These are phyloP conservation scores for Drosophila chauvacae DNA, from an alignment of 1,140 invertebrate genomes.

Conservation along the genomic window DNA sequence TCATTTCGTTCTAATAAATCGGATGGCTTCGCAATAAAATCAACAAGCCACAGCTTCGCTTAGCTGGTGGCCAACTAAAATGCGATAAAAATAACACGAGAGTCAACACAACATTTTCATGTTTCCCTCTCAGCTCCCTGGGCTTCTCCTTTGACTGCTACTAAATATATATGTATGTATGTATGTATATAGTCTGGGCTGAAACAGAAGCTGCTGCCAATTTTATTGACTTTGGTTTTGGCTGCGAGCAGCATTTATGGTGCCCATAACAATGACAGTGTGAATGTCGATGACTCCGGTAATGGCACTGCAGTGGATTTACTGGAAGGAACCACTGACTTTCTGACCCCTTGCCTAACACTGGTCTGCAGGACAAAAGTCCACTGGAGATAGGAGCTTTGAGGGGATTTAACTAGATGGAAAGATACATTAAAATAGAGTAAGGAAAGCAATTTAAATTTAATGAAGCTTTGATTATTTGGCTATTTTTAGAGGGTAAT, in stretches of 20 bases:
- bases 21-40: slow-evolving; percentile 70
- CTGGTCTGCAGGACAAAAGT: not conserved
- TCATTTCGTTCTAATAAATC: slow-evolving; percentile 76
- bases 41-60: slow-evolving; percentile 49
- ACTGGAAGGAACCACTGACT: slow-evolving; percentile 17
- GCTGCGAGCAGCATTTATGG: slow-evolving; percentile 59
- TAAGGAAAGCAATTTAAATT: no score
- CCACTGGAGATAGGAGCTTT: not conserved
- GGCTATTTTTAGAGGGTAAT: no score
- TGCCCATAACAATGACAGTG: slow-evolving; percentile 57
- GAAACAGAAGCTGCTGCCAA: slow-evolving; percentile 32
- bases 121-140: not conserved
- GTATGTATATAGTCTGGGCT: slow-evolving; percentile 6
- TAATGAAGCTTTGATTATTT: no score
- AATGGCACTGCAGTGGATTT: slow-evolving; percentile 46
- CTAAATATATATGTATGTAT: slow-evolving; percentile 13
- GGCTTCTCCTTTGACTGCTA: not conserved
- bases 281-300: slow-evolving; percentile 53
- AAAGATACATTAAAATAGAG: not conserved
- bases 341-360: slow-evolving; percentile 43
- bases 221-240: slow-evolving; percentile 75
- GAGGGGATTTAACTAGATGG: not conserved
- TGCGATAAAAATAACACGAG: slow-evolving; percentile 75
- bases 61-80: slow-evolving; percentile 65
- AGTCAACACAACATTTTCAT: slow-evolving; percentile 65